Base-by-base conservation (phyloP, 2,113 vertebrate genomes). In the Periophthalmus modestus region DNA sequence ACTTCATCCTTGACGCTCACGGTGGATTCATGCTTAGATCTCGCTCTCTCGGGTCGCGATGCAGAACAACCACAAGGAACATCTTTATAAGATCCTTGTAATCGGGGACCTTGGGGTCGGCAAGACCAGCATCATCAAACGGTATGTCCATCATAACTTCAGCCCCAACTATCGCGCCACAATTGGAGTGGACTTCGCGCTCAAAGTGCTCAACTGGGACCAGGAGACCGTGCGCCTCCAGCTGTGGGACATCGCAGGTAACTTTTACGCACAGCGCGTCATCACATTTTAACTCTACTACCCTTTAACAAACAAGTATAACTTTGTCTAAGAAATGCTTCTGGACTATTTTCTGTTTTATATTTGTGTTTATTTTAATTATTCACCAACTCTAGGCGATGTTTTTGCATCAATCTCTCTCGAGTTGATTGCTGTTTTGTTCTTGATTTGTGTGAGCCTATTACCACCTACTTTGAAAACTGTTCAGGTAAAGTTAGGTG, bases 191-290 rank as follows among this genome's bases (percentile, higher is more conserved):
- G 98, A 99, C 88, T 99, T 99, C 84, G 98, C 98, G 15, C 93
- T 99, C 70, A 99, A 99, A 90, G 98, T 98, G 77, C 95, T 99
- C 2, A 96, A 93, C 92, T 98, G 96, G 98, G 96, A 98, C 88
- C 92, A 96, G 6, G 95, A 97, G 75, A 98, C 96, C 0, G 95
- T 99, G 54, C 93, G 98, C 12, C 91, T 99, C 5, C 98, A 99
- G 92, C 95, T 94, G 33, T 94, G 94, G 94, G 93, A 94, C 88
- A 94, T 94, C 24, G 94, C 94, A 92, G 94, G 94, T 94, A 50
- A 75, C 66, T 72, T 85, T 82, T 28, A 72, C 68, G 19, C 72
- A 73, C 57, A 2, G 7, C 9, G 28, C 7, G 9, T 36, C 61
- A 36, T 23, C 11, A 28, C 1, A 2, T 63, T 59, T 28, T 5